A percentile compares a stretch with the other conserved stretches of the same genome.
Conservation (phyloP, 2,888 invertebrate genomes). For the Atethmia centrago region DNA sequence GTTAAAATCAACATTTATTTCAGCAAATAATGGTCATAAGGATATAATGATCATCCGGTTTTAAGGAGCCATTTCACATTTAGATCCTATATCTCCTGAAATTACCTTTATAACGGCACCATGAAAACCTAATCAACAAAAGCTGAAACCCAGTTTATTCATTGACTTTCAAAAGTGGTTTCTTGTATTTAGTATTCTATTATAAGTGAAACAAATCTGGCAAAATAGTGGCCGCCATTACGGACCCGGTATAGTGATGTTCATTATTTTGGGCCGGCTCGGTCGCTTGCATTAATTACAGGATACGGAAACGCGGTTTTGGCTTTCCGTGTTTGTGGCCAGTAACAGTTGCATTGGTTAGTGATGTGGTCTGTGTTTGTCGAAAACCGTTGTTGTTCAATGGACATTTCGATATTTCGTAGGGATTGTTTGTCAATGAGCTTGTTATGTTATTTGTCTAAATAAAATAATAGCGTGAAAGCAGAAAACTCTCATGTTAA, state of each 20-base stretch:
- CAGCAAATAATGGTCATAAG: conserved; percentile 16
- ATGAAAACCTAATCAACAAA: conserved; percentile 26
- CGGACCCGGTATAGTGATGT: conserved; percentile 60
- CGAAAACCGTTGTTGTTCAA: conserved; percentile 22
- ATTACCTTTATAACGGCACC: conserved; percentile 19
- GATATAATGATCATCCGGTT: conserved; percentile 18
- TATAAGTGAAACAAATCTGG: conserved; percentile 58
- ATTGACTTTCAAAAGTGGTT: conserved; percentile 27
- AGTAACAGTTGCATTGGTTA: conserved; percentile 63
- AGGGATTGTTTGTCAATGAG: background rate
- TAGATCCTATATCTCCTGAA: conserved; percentile 13
- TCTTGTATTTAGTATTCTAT: conserved; percentile 50
- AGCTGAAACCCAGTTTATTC: conserved; percentile 17
- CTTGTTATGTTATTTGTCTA: background rate
- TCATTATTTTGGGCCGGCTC: conserved; percentile 66
- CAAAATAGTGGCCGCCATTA: conserved; percentile 59
- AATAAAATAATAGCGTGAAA: background rate
- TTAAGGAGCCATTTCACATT: conserved; percentile 18
- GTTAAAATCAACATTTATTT: background rate
- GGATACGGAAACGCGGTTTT: conserved; percentile 72
- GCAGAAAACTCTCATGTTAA: background rate
- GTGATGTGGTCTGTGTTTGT: conserved; percentile 57
- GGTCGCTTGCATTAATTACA: conserved; percentile 73
- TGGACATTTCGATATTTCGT: background rate
- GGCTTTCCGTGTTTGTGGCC: conserved; percentile 67